These are phyloP conservation scores for Cetonia aurata DNA, from an alignment of 2,888 invertebrate species.

Conservation along the genomic window DNA sequence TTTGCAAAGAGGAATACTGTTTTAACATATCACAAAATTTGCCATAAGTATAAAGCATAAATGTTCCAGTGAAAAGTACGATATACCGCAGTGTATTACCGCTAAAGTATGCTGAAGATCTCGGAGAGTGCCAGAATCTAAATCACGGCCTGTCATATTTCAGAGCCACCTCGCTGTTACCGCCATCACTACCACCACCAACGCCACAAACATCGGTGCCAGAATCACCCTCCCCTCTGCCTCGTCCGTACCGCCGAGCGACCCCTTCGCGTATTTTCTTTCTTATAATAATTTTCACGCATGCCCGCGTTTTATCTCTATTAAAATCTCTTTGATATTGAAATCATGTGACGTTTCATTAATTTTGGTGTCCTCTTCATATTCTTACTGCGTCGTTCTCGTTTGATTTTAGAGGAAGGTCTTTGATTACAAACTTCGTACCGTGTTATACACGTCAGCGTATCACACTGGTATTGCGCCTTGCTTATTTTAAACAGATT, in stretches of 20 bases:
- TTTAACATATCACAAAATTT: background rate
- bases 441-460: constrained; percentile 23
- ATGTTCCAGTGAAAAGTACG: constrained; percentile 38
- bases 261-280: constrained; percentile 61
- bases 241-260: constrained; percentile 17
- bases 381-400: constrained; percentile 36
- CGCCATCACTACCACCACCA: constrained; percentile 37
- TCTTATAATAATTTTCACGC: constrained; percentile 67
- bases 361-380: constrained; percentile 64
- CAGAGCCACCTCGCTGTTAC: constrained; percentile 49
- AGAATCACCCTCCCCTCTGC: constrained; percentile 15
- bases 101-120: constrained; percentile 31
- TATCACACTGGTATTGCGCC: constrained; percentile 5
- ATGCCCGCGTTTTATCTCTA: constrained; percentile 66
- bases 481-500: constrained; percentile 35
- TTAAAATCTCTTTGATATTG: constrained; percentile 68
- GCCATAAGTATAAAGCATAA: constrained; percentile 20
- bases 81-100: constrained; percentile 30
- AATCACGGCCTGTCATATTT: constrained; percentile 61
- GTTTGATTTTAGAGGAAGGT: constrained; percentile 38
- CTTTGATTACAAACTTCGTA: constrained; percentile 38
- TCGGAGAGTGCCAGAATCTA: constrained; percentile 52
- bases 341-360: constrained; percentile 68
- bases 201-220: constrained; percentile 39
- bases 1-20: too few species aligned